Base-by-base conservation (phyloP, 2,888 invertebrate genomes). In the Saturnia japonica region DNA sequence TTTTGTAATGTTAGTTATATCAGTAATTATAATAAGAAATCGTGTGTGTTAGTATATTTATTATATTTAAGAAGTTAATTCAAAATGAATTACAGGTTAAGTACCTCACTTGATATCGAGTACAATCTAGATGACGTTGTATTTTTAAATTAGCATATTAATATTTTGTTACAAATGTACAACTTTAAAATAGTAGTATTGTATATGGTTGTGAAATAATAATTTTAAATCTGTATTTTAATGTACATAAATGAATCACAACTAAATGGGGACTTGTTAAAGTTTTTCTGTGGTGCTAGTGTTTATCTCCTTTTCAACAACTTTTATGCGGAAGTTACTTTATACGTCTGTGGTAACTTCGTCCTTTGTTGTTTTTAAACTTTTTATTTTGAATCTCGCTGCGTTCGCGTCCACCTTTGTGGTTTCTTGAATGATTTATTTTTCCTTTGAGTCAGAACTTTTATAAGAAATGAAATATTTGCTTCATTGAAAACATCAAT, bases 231-330 rank as follows among this genome's bases (percentile, higher is more conserved):
- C 6, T 51, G 1, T 51, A 51, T 51, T 51, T 51, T 51, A 51
- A 19, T 19, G 47, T 14, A 51, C 16, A 2, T 51, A 6, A 12
- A 51, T 16, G 57, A 60, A 28, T 60, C 11, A 28, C 25, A 28
- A 0, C 0, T 6, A 3, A 60, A 28, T 0, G 28, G 12, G 28
- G 12, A 60, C 19, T 60, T 60, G 11, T 60, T 57, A 57, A 57
- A 25, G 25, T 60, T 69, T 68, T 68, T 74, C 71, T 71, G 69
- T 64, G 70, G 68, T 25, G 57, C 57, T 14, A 60, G 62, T 72
- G 79, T 86, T 86, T 88, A 85, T 85, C 84, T 86, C 85, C 81
- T 81, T 79, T 80, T 76, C 78, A 70, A 75, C 78, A 79, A 83
- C 81, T 81, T 80, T 74, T 75, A 64, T 70, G 73, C 68, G 57